Evolutionary conservation across 1,140 invertebrate species (phyloP), one percentile per base, ranked within the genome.

Genomic region (Camponotus pennsylvanicus): DNA sequence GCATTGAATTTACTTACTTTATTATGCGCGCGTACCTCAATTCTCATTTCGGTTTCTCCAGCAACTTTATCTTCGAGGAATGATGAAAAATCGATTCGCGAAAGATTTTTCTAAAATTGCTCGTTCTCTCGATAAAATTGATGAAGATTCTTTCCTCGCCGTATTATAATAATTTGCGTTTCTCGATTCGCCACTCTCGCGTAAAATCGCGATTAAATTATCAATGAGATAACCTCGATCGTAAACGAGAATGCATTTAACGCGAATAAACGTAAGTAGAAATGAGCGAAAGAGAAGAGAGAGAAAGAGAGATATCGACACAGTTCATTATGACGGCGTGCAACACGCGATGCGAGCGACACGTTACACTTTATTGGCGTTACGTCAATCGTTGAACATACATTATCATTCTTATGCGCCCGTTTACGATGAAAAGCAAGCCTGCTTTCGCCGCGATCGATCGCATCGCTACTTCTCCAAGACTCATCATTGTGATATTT

Each of bases 301-400:
- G 34, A n/a, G n/a, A 82, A 55, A n/a, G 15, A 59, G 2, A 34
- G 66, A 59, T n/a, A 37, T 49, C 55, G 69, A 75, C 55, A 83
- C 40, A 83, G 69, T 83, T 82, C 73, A 82, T 82, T 73, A 57
- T 67, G 69, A 61, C 5, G 11, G 45, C 21, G 40, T 32, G 27
- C 63, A 67, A 45, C 64, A 21, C 37, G 49, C 15, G 13, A 52
- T 13, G 37, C 34, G 45, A 49, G 52, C 42, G 42, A 21, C 18
- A 40, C 57, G 73, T 64, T 78, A 49, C 52, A 57, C 57, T 73
- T 86, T 63, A 64, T 63, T 67, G 49, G 49, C 52, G 27, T 87
- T 78, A 85, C 71, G 71, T 78, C 78, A 86, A 83, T 83, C 78
- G n/a, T n/a, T 52, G 15, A 80, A 45, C 55, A 8, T 73, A 49